These are phyloP conservation scores for Onychomys leucogaster DNA, from an alignment of 2,797 vertebrate species.

Conservation along the genomic window DNA sequence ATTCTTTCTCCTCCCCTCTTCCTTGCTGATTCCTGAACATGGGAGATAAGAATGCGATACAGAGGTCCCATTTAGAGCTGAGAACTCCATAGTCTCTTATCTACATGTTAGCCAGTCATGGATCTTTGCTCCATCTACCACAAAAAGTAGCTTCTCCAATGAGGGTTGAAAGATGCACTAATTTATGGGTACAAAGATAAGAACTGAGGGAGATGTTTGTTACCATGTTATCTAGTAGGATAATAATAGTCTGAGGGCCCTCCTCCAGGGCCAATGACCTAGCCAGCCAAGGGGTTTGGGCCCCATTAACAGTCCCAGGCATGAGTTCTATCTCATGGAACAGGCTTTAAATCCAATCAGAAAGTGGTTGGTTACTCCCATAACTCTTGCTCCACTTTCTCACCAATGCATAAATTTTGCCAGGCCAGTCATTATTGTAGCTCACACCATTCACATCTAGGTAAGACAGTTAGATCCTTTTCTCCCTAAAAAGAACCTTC, in stretches of 20 bases:
- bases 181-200: background rate
- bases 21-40: background rate
- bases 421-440: background rate
- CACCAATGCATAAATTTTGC: background rate
- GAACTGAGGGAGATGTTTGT: background rate
- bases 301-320: background rate
- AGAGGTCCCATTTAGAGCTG: background rate
- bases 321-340: too few species aligned
- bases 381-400: background rate
- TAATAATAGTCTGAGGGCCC: background rate
- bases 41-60: background rate
- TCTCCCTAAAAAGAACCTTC: background rate
- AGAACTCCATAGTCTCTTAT: background rate
- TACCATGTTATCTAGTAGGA: background rate
- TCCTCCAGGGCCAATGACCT: background rate
- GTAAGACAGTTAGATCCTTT: background rate
- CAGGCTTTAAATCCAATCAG: background rate
- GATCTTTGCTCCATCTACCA: background rate
- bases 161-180: background rate
- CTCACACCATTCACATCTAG: background rate
- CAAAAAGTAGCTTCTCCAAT: background rate
- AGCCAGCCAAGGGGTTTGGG: background rate
- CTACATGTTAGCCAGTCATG: background rate
- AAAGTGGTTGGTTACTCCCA: background rate
- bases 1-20: background rate